A percentile compares a stretch with the other conserved stretches of the same genome.
Conservation (phyloP, 2,113 vertebrate genomes). For the Grallaria varia region DNA sequence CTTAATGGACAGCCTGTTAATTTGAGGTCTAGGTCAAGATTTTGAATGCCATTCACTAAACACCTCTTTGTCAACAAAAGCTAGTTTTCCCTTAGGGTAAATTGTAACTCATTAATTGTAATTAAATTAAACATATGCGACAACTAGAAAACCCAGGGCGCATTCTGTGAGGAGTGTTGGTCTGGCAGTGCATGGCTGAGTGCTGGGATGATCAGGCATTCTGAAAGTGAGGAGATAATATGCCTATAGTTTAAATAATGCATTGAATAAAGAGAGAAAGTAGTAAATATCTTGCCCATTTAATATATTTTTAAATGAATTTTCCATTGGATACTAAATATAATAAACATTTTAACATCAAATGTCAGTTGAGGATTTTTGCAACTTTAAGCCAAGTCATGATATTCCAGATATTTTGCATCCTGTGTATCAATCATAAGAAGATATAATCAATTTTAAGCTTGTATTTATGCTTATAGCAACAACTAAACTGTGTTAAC, state of each 20-base stretch:
- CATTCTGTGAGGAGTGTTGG: conserved; percentile 40
- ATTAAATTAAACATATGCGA: conserved; percentile 80
- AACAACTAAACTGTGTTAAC: conserved; percentile 15
- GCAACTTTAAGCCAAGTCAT: background rate
- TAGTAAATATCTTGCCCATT: background rate
- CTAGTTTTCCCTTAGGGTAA: conserved; percentile 75
- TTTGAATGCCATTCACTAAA: conserved; percentile 78
- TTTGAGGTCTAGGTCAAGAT: conserved; percentile 81
- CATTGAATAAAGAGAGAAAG: background rate
- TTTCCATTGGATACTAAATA: background rate
- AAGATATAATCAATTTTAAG: background rate
- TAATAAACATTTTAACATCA: background rate
- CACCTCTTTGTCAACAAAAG: conserved; percentile 76
- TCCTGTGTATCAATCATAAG: background rate
- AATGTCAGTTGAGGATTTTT: background rate
- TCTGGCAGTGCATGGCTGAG: background rate
- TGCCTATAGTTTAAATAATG: background rate
- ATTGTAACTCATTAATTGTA: conserved; percentile 81
- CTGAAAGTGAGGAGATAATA: background rate
- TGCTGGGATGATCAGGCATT: background rate
- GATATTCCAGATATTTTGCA: background rate
- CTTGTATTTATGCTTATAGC: background rate
- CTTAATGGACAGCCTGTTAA: conserved; percentile 79
- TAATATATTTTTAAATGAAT: background rate
- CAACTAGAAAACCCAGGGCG: conserved; percentile 70